Evolutionary conservation across 2,113 vertebrate species (phyloP), one percentile per base, ranked within the genome.

Genomic region (Tringa solitaria): DNA sequence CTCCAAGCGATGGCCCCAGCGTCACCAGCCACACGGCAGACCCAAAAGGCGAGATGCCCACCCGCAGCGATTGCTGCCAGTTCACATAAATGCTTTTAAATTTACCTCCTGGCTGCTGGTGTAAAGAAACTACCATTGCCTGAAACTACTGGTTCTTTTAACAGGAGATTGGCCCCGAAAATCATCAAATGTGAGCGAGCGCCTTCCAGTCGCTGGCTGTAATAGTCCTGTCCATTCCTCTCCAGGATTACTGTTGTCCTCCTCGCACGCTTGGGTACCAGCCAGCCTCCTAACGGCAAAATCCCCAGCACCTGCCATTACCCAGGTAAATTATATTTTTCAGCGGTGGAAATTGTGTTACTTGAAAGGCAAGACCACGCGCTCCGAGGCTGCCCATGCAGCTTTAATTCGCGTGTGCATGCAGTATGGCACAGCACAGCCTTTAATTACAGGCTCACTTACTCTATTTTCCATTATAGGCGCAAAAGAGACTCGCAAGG

Each of bases 391-490:
- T 95, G 87, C 75, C 93, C 67, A 54, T 24, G 54, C 78, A 74
- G 84, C 84, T 82, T 37, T 45, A 75, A 43, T 64, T 89, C 87
- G 30, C 20, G 76, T 59, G 80, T 56, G 91, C 89, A 65, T 5
- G 28, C 48, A 48, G 80, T 19, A 50, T 8, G 8, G 91, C 68
- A 33, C 63, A 46, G 91, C 93, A 50, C 93, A 95, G 95, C 92
- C 69, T 68, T 87, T 96, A 96, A 96, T 97, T 93, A 94, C 75
- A 74, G 93, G 82, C 75, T 96, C 92, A 26, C 75, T 94, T 85
- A 69, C 84, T 91, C n/a, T 95, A 5, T 85, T 95, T 96, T 74
- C 92, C 85, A 59, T 57, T 41, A 30, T 0, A 85, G 87, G 70
- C 1, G 0, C 82, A 63, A 51, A 76, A 92, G 75, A 76, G 94